Conservation (phyloP, 2,888 invertebrate genomes). For the Penaeus monodon region DNA sequence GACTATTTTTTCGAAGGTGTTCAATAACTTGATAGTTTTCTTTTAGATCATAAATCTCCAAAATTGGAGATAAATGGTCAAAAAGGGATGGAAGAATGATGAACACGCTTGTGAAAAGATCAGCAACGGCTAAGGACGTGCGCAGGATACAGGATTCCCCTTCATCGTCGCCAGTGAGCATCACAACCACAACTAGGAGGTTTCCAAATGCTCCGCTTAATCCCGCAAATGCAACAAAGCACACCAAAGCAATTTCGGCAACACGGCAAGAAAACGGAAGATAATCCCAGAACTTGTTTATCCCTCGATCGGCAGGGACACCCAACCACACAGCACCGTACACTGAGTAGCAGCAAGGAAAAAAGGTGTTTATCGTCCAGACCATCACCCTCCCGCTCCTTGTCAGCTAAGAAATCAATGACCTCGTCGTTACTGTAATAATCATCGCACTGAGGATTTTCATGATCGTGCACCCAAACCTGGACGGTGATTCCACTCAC, state of each 20-base stretch:
- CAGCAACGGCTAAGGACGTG: constrained; percentile 38
- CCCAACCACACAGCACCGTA: constrained; percentile 25
- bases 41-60: neutral
- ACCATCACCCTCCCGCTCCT: constrained; percentile 4
- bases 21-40: neutral
- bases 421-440: neutral
- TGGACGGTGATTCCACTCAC: neutral
- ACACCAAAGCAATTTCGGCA: constrained; percentile 32
- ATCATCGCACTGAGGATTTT: neutral
- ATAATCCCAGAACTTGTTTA: constrained; percentile 36
- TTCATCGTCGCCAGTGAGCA: neutral
- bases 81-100: constrained; percentile 32
- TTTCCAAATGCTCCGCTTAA: constrained; percentile 40
- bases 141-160: constrained; percentile 27
- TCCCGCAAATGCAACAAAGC: constrained; percentile 21
- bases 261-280: constrained; percentile 21
- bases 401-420: neutral
- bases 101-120: constrained; percentile 30
- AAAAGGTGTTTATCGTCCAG: constrained; percentile 12
- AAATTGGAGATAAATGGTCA: constrained; percentile 20
- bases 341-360: constrained; percentile 36
- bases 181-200: constrained; percentile 28
- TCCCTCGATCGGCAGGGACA: constrained; percentile 17
- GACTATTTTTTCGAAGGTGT: neutral
- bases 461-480: neutral